phyloP scores from a whole-genome alignment of 2,113 vertebrate species.

The Sebastes schlegelii region DNA sequence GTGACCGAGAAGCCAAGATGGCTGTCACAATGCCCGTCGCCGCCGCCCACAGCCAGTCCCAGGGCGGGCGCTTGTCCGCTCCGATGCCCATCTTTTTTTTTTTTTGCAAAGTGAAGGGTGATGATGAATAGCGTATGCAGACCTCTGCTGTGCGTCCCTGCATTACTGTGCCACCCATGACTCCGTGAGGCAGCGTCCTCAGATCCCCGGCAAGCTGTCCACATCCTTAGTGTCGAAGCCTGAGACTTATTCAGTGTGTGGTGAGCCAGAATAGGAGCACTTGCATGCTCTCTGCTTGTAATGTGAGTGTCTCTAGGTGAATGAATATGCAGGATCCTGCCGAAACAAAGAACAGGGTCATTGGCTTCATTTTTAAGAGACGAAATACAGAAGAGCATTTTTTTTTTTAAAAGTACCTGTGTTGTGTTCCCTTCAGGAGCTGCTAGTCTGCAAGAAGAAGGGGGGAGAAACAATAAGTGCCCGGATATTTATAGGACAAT shows the following conservation, averaged over 20 bases:
- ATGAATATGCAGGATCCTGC: constrained; percentile 50
- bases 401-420: constrained; percentile 38
- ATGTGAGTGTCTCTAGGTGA: constrained; percentile 35
- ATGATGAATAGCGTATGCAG: constrained; percentile 28
- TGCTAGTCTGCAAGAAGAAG: constrained; percentile 72
- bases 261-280: constrained; percentile 26
- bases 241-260: constrained; percentile 28
- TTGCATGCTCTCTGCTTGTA: constrained; percentile 30
- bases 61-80: constrained; percentile 24
- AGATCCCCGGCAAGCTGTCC: constrained; percentile 15
- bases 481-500: constrained; percentile 24
- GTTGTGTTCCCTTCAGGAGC: constrained; percentile 30
- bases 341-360: constrained; percentile 9
- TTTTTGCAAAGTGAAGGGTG: constrained; percentile 39
- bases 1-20: constrained; percentile 37
- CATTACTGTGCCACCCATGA: constrained; percentile 18
- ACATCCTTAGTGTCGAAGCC: constrained; percentile 41
- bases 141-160: constrained; percentile 32
- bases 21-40: constrained; percentile 15
- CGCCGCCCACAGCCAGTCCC: constrained; percentile 27
- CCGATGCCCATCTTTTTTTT: background rate
- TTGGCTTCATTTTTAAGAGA: background rate
- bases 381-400: background rate
- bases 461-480: constrained; percentile 22
- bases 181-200: constrained; percentile 29